Percentiles rank a stretch among this genome's conserved stretches.
Evolutionary conservation across 2,113 vertebrate species (phyloP).

Genomic region (Lontra canadensis): DNA sequence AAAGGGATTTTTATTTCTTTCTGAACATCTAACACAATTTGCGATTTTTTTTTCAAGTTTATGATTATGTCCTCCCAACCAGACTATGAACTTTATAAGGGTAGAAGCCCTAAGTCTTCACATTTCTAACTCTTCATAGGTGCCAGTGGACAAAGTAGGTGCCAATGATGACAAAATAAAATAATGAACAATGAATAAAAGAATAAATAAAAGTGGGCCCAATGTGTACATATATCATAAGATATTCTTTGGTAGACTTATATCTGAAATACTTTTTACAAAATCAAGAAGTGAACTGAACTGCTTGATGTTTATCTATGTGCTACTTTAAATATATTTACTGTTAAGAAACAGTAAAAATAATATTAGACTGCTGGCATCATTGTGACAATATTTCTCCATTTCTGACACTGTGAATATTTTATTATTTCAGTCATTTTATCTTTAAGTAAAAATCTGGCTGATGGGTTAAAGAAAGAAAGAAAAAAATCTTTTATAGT

Average conservation of each 20-base stretch:
- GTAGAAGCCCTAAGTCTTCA: neutral
- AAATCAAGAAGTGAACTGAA: neutral
- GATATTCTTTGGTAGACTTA: neutral
- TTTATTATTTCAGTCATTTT: conserved; percentile 67
- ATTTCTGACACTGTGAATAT: conserved; percentile 61
- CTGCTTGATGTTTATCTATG: neutral
- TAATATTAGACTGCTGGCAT: conserved; percentile 62
- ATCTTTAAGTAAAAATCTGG: conserved; percentile 67
- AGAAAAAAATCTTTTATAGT: conserved; percentile 52
- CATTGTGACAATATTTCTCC: conserved; percentile 58
- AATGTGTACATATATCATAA: neutral
- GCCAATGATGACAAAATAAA: neutral
- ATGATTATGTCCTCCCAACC: neutral
- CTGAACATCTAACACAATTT: neutral
- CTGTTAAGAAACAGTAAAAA: conserved; percentile 75
- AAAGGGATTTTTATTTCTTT: neutral
- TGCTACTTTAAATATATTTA: neutral
- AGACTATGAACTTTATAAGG: neutral
- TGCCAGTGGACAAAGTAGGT: neutral
- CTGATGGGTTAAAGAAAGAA: neutral
- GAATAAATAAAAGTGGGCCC: neutral
- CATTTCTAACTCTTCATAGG: neutral
- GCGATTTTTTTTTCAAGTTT: neutral
- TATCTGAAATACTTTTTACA: neutral
- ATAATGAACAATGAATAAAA: neutral